These are phyloP conservation scores for Gasterosteus aculeatus DNA, from an alignment of 2,113 vertebrate species.

Conservation along the genomic window DNA sequence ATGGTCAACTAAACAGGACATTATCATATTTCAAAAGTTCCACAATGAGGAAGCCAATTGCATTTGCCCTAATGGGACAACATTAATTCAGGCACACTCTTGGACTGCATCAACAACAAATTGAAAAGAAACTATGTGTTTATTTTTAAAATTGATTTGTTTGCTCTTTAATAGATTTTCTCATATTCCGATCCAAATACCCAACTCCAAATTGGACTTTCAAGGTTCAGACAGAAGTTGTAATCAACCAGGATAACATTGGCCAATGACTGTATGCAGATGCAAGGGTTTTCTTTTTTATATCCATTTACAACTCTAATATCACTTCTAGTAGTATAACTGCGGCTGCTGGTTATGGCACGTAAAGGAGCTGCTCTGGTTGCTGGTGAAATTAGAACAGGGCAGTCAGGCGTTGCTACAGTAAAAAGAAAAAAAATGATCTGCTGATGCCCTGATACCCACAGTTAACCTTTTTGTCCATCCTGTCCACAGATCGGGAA, in stretches of 20 bases:
- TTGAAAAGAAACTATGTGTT: constrained; percentile 43
- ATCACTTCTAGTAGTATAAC: not conserved
- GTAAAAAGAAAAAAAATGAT: constrained; percentile 36
- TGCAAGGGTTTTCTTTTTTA: constrained; percentile 12
- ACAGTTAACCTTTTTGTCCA: constrained; percentile 52
- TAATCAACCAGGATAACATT: constrained; percentile 11
- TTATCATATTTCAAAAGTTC: constrained; percentile 74
- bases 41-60: constrained; percentile 63
- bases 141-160: constrained; percentile 40
- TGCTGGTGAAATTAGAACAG: constrained; percentile 52
- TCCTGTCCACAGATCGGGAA: constrained; percentile 28
- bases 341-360: constrained; percentile 28
- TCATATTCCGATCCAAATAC: constrained; percentile 16
- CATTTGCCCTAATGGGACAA: constrained; percentile 65
- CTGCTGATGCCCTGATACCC: constrained; percentile 50
- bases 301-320: constrained; percentile 17
- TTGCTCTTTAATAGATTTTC: constrained; percentile 27
- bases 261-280: not conserved
- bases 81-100: constrained; percentile 60
- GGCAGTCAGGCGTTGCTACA: constrained; percentile 49
- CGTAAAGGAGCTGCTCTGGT: constrained; percentile 42
- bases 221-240: not conserved
- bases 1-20: constrained; percentile 62
- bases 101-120: constrained; percentile 47
- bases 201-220: constrained; percentile 6